Percentiles rank a stretch among this genome's conserved stretches.
phyloP scores from a whole-genome alignment of 2,888 invertebrate species.

The Diogma glabrata region DNA sequence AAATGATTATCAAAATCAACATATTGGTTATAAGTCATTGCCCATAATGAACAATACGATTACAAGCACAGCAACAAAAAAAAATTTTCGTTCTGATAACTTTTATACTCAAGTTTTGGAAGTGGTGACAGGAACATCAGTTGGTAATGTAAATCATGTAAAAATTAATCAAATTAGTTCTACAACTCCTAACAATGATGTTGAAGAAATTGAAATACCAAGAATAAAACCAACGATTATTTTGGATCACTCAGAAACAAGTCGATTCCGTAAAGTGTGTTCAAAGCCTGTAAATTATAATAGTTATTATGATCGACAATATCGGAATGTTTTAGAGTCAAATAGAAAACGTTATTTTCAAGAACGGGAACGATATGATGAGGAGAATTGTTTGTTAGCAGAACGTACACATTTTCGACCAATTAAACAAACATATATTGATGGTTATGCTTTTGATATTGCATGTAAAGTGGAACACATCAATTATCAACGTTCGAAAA shows the following conservation, averaged over 20 bases:
- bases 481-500: constrained; percentile 52
- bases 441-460: constrained; percentile 64
- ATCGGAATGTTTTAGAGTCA: neutral
- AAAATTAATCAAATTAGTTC: no score
- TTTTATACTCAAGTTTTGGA: no score
- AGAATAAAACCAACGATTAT: neutral
- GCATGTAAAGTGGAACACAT: constrained; percentile 49
- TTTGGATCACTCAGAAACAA: constrained; percentile 26
- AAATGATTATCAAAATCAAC: neutral
- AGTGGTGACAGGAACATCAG: no score
- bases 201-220: neutral
- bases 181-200: neutral
- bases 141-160: no score
- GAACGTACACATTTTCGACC: constrained; percentile 75
- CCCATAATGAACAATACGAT: no score
- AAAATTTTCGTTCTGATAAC: no score
- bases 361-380: constrained; percentile 17
- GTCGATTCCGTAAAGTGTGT: constrained; percentile 24
- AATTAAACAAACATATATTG: constrained; percentile 52
- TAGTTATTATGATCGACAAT: constrained; percentile 4
- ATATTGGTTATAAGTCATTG: constrained; percentile 15
- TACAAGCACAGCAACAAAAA: no score
- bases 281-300: neutral
- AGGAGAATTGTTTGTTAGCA: constrained; percentile 63
- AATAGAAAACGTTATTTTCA: constrained; percentile 5